Base-by-base conservation (phyloP, 2,888 invertebrate genomes). In the Hesperia comma region DNA sequence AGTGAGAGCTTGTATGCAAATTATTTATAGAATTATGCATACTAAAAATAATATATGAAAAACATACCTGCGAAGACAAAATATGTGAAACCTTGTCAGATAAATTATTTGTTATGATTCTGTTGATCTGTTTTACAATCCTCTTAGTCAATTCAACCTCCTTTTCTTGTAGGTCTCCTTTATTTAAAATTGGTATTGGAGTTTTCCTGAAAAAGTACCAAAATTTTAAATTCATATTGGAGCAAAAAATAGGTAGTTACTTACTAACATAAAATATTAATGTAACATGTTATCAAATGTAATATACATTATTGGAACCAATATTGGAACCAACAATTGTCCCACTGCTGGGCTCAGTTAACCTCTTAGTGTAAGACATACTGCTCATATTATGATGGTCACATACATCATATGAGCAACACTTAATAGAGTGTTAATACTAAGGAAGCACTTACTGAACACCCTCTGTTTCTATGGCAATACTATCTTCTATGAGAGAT, bases 61-160 rank as follows among this genome's bases (percentile, higher is more conserved):
- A 21, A 10, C 21, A 55, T 66, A 95, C 95, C 92, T 95, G 94
- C 62, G 93, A 82, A 64, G 94, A 90, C 41, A 94, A 77, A 73
- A 97, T 90, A 87, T 97, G 96, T 0, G 93, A 83, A 71, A 92
- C 88, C 73, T 94, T 94, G 14, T 93, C 87, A 7, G 93, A 85
- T 5, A 97, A 84, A 72, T 93, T 90, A 71, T 94, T 94, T 19
- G 94, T 82, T 4, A 97, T 85, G 2, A 94, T 92, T 77, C 96
- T 94, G 81, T 97, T 96, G 3, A 97, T 90, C 83, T 96, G 95
- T 73, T 93, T 93, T 0, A 94, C 90, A 67, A 97, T 82, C 51
- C 91, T 82, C 69, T 92, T 92, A 40, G 94, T 86, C 33, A 90
- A 70, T 3, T 85, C 74, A 83, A 94, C 85, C 71, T 94, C 93